Evolutionary conservation across 2,888 invertebrate genomes (phyloP).

Genomic region (Slavum lentiscoides): DNA sequence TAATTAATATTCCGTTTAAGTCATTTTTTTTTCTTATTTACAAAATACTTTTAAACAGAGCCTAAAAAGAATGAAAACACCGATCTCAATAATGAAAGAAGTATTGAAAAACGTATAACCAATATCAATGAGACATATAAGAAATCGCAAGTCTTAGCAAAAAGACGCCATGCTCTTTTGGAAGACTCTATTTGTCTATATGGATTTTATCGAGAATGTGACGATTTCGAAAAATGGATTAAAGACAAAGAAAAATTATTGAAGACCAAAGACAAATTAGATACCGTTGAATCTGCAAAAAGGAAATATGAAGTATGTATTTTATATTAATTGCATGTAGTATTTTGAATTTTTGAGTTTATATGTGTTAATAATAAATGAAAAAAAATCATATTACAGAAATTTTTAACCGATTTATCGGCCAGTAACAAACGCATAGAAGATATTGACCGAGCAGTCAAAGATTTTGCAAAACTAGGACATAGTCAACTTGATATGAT

Average conservation of each 20-base stretch:
- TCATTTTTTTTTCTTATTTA: background rate
- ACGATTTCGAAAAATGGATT: constrained; percentile 97
- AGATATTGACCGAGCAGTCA: constrained; percentile 83
- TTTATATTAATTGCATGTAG: background rate
- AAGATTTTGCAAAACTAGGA: constrained; percentile 80
- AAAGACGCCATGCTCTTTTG: constrained; percentile 78
- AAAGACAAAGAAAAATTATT: constrained; percentile 90
- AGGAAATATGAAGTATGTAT: constrained; percentile 79
- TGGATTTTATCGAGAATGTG: constrained; percentile 94
- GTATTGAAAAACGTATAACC: constrained; percentile 78
- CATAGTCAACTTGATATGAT: constrained; percentile 86
- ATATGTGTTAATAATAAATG: background rate
- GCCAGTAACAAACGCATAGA: constrained; percentile 91
- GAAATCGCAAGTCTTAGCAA: constrained; percentile 77
- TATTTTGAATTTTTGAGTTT: background rate
- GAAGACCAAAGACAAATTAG: constrained; percentile 78
- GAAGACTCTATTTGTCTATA: constrained; percentile 91
- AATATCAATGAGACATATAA: constrained; percentile 81
- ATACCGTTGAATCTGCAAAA: constrained; percentile 89
- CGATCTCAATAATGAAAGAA: constrained; percentile 69
- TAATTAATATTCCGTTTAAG: background rate
- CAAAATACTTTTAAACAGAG: constrained; percentile 6
- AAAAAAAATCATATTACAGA: constrained; percentile 62
- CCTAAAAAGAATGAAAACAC: constrained; percentile 42
- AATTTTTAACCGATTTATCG: constrained; percentile 92